Evolutionary conservation across 2,888 invertebrate species (phyloP).

Genomic region (Ceramica pisi): DNA sequence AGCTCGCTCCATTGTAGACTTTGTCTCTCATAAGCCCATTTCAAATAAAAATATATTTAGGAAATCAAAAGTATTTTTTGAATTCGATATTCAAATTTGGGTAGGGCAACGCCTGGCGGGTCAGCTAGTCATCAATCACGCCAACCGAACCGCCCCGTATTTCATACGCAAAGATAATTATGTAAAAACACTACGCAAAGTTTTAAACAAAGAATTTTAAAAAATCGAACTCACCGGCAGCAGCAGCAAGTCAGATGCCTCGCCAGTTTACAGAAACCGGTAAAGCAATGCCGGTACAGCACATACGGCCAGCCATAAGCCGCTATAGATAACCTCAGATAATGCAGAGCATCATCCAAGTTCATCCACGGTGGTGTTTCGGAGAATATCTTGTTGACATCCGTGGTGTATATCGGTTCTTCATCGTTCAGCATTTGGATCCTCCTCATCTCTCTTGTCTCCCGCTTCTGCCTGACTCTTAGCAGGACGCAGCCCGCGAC

Average conservation of each 20-base stretch:
- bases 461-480: conserved; percentile 94
- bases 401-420: conserved; percentile 92
- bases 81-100: too few species aligned
- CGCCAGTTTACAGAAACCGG: conserved; percentile 94
- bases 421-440: conserved; percentile 92
- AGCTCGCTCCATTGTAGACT: too few species aligned
- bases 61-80: too few species aligned
- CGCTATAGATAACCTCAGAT: conserved; percentile 95
- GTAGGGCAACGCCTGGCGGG: too few species aligned
- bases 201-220: conserved; percentile 11
- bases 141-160: background rate
- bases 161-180: too few species aligned
- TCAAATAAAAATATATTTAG: too few species aligned
- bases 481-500: conserved; percentile 97
- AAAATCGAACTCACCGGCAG: conserved; percentile 89
- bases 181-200: background rate
- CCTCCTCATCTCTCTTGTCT: conserved; percentile 93
- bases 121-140: too few species aligned
- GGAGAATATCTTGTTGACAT: conserved; percentile 91
- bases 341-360: conserved; percentile 94
- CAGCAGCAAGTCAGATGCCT: conserved; percentile 94
- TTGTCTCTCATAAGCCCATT: too few species aligned
- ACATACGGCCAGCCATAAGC: conserved; percentile 97
- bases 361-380: conserved; percentile 95
- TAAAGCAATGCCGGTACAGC: conserved; percentile 94